Percentiles rank a stretch among this genome's conserved stretches.
Conservation (phyloP, 2,797 vertebrate species). For the Danio tinwini region DNA sequence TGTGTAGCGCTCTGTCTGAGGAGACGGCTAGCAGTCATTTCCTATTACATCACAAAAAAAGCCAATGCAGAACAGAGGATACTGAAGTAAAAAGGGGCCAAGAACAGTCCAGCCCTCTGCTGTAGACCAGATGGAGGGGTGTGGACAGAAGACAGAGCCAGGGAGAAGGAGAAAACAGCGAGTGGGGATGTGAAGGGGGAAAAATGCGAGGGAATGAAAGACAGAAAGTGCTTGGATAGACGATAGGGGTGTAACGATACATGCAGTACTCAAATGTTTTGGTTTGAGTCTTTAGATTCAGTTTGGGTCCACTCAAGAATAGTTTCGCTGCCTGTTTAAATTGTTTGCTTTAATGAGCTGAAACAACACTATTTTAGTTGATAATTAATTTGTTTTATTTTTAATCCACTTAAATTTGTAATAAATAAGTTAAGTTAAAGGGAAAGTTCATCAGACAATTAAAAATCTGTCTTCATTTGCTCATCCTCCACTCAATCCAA, state of each 20-base stretch:
- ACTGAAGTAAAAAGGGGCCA: constrained; percentile 3
- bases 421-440: no score
- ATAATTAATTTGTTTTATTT: no score
- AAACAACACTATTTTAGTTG: no score
- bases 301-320: no score
- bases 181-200: constrained; percentile 6
- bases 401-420: no score
- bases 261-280: no score
- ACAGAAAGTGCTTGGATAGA: constrained; percentile 29
- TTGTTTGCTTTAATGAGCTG: no score
- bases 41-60: constrained; percentile 47
- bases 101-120: constrained; percentile 35
- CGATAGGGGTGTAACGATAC: neutral
- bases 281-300: no score
- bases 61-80: constrained; percentile 35
- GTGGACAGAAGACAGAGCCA: constrained; percentile 54
- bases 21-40: constrained; percentile 24
- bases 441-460: no score
- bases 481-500: no score
- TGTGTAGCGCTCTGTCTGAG: constrained; percentile 33
- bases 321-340: no score
- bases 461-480: no score
- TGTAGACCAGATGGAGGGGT: constrained; percentile 59
- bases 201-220: constrained; percentile 28
- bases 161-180: constrained; percentile 38